These are phyloP conservation scores for Chiloscyllium plagiosum DNA, from an alignment of 2,113 vertebrate genomes.

Conservation along the genomic window DNA sequence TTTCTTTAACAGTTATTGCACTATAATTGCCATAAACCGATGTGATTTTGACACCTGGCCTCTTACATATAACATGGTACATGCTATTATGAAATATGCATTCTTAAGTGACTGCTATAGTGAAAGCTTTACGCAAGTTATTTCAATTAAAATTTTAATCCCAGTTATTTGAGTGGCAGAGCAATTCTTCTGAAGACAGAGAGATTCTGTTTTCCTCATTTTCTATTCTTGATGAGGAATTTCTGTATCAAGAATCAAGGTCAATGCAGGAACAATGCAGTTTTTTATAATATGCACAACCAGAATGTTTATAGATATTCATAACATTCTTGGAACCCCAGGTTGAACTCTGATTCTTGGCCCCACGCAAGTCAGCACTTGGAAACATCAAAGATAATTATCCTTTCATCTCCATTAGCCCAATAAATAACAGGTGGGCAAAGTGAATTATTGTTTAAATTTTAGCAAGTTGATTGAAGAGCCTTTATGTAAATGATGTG, in stretches of 20 bases:
- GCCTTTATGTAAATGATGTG: neutral
- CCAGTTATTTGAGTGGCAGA: neutral
- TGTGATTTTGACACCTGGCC: neutral
- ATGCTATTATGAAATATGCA: neutral
- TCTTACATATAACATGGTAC: neutral
- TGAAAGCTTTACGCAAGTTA: neutral
- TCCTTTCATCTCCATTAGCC: neutral
- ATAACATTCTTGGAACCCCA: neutral
- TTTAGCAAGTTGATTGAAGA: neutral
- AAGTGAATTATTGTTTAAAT: neutral
- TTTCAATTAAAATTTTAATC: neutral
- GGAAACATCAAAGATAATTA: neutral
- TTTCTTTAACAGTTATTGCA: neutral
- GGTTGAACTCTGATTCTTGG: neutral
- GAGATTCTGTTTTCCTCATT: neutral
- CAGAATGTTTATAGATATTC: neutral
- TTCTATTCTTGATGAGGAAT: neutral
- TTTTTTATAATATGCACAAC: neutral
- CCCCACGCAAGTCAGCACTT: neutral
- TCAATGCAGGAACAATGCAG: neutral
- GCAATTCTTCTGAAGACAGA: neutral
- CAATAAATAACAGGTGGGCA: neutral
- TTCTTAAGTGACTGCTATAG: neutral
- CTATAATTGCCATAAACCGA: neutral
- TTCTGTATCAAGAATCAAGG: neutral